Percentiles rank a stretch among this genome's conserved stretches.
Conservation (phyloP, 2,113 vertebrate genomes). For the Smithornis capensis region DNA sequence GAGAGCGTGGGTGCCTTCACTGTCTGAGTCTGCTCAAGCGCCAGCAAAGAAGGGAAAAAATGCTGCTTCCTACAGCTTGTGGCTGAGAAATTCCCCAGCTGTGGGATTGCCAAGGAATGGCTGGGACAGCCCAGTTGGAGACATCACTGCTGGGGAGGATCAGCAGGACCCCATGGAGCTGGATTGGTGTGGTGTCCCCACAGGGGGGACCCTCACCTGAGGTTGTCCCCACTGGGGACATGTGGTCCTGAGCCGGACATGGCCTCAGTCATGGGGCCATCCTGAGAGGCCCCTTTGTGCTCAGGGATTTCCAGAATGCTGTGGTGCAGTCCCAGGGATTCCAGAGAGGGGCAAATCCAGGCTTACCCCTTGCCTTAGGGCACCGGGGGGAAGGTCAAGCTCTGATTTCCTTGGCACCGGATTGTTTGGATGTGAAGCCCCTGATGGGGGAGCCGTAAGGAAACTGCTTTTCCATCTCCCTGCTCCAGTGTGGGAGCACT, state of each 20-base stretch:
- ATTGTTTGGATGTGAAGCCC: neutral
- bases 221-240: neutral
- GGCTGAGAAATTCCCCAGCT: constrained; percentile 13
- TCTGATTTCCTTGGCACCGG: neutral
- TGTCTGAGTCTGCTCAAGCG: neutral
- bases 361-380: neutral
- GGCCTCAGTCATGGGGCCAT: fast-evolving
- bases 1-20: neutral
- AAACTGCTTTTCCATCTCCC: neutral
- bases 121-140: fast-evolving
- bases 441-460: fast-evolving
- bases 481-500: neutral
- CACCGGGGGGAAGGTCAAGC: fast-evolving
- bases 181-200: fast-evolving
- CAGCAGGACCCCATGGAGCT: fast-evolving
- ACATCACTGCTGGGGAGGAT: neutral
- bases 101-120: neutral
- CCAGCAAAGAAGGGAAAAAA: neutral
- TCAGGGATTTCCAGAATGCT: neutral
- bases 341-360: neutral
- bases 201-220: fast-evolving
- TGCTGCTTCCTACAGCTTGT: neutral
- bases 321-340: fast-evolving
- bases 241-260: fast-evolving
- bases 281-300: constrained; percentile 14